Evolutionary conservation across 1,140 invertebrate species (phyloP), one percentile per base, ranked within the genome.

Genomic region (Drosophila bifasciata): DNA sequence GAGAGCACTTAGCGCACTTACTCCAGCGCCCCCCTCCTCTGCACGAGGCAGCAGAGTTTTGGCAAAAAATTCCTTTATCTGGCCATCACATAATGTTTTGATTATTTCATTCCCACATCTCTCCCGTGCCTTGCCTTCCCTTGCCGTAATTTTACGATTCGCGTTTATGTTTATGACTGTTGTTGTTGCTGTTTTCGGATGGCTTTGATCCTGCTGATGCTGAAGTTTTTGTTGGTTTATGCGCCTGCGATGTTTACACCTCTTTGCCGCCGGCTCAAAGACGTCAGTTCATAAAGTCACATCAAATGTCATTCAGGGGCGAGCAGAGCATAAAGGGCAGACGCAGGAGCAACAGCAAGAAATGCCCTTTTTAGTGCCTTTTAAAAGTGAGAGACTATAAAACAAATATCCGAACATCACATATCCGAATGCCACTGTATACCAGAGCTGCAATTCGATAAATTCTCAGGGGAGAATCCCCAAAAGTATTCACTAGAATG

Each of bases 1-100:
- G 40, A 44, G 49, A 48, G 69, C 76, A 76, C 59, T 80, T 76
- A 62, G 43, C 28, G 49, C 32, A 25, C 49, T 32, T 8, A 28
- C 23, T 28, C 13, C 13, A 8, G 3, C 11, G 1, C 23, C 13
- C 9, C 3, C 39, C n/a, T 1, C 21, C 11, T 7, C 3, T 8
- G 6, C 25, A 25, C 1, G 3, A 3, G 8, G 36, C 17, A 55
- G 62, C 7, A 32, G 49, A 45, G 43, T 32, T 32, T 11, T 11
- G 32, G 8, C n/a, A 36, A 63, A 55, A 50, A 76, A 76, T 63
- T 41, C 49, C 53, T 59, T 81, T 80, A 76, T 77, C 60, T 77
- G 67, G 78, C 61, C 67, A 81, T 73, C 68, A 77, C 62, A 81
- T 81, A 73, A 81, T 77, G 72, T 81, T 81, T 72, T 67, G 67